Base-by-base conservation (phyloP, 2,888 invertebrate species). In the Allygus modestus region DNA sequence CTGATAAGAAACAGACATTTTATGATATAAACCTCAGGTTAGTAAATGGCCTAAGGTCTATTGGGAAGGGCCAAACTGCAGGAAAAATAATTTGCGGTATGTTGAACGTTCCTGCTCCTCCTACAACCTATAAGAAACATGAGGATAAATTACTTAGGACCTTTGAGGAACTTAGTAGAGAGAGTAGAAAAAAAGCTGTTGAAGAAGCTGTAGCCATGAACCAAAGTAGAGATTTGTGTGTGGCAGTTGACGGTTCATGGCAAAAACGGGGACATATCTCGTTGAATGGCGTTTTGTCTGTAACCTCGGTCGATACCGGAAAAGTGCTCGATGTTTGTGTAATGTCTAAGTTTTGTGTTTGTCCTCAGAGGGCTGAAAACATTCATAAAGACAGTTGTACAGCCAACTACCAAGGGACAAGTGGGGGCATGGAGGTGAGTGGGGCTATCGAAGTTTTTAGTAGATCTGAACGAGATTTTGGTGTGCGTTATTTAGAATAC, bases 391-490 rank as follows among this genome's bases (percentile, higher is more conserved):
- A 28, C 9, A 33, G 23, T 11, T 87, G 86, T 75, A 43, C 20
- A 23, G 86, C 86, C 26, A 87, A 87, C 84, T 86, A 86, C 61
- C 31, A 26, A 31, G 83, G 86, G 46, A 84, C 83, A 12, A 87
- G 86, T 85, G 86, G 85, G n/a, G 85, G 85, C 15, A 87, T 87
- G 86, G 87, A 87, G 81, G 85, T 86, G n/a, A 81, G 61, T 37
- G 87, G 87, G 23, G 85, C 84, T 37, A 33, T 41, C 33, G 43
- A 86, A 81, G 84, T 86, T 11, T 86, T 85, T 82, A 26, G 83
- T 15, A 61, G 86, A 51, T 87, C 87, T 31, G 54, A 83, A 46
- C 17, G 54, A 41, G 17, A 26, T 71, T 84, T 86, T 69, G 81
- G 81, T 51, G 84, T 85, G 15, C 46, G 84, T 17, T 84, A 84